A percentile compares a stretch with the other conserved stretches of the same genome.
These are phyloP conservation scores for Crypturellus tataupa DNA, from an alignment of 2,797 vertebrate species.

Conservation along the genomic window DNA sequence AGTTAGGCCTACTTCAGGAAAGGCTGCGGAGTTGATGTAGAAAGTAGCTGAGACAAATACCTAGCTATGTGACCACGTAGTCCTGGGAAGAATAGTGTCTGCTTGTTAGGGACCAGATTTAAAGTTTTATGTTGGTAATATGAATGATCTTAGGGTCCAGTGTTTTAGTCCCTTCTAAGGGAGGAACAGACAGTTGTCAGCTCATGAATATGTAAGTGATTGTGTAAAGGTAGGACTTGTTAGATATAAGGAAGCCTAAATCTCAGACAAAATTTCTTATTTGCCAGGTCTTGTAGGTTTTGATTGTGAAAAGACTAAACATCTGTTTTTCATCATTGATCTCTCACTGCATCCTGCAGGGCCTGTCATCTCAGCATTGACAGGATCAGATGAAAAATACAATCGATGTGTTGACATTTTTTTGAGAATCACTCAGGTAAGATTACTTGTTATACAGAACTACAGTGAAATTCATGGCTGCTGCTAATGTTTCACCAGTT, in stretches of 20 bases:
- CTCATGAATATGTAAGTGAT: background rate
- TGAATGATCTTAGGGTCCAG: background rate
- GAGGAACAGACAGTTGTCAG: background rate
- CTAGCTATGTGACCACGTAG: background rate
- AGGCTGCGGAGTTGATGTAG: background rate
- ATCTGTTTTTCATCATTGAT: constrained; percentile 73
- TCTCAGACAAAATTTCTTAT: background rate
- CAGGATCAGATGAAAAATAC: constrained; percentile 81
- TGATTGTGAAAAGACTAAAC: constrained; percentile 64
- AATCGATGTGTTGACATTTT: constrained; percentile 80
- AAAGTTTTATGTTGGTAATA: background rate
- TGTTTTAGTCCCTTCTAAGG: background rate
- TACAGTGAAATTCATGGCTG: constrained; percentile 74
- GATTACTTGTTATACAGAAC: constrained; percentile 78
- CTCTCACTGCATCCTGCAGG: constrained; percentile 79
- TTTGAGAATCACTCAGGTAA: constrained; percentile 81
- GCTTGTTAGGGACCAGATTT: background rate
- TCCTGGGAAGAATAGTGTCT: background rate
- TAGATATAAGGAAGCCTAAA: background rate
- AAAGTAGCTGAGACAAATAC: background rate
- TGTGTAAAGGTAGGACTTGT: background rate
- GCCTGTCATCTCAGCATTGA: constrained; percentile 77
- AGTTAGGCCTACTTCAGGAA: background rate
- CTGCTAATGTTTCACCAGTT: constrained; percentile 72
- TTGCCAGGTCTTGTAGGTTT: constrained; percentile 67